Base-by-base conservation (phyloP, 2,113 vertebrate species). In the Meleagris gallopavo region DNA sequence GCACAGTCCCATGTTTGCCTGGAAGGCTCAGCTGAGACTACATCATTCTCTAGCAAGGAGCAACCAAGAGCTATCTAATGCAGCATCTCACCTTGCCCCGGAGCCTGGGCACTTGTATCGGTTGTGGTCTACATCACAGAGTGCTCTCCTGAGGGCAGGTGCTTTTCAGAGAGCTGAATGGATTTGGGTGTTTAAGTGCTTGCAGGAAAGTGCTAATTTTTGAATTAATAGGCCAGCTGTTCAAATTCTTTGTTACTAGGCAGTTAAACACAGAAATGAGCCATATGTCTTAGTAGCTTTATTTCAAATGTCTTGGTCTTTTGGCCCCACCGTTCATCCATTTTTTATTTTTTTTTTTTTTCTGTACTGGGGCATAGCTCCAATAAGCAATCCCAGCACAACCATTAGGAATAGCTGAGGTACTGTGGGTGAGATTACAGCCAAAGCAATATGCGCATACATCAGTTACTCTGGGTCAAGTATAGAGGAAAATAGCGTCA, bases 221-320 rank as follows among this genome's bases (percentile, higher is more conserved):
- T 89, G 78, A 83, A 87, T 94, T 72, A 95, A 76, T 76, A 79
- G 84, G 41, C 71, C 1, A 3, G 62, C 67, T 91, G 78, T 89
- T 93, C 67, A 52, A 79, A 69, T 69, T 69, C 74, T 87, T 61
- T 73, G 27, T 91, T 76, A 85, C 54, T 79, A 80, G 36, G 67
- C 64, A 91, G 48, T 66, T 94, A 91, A 96, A 91, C 82, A 77
- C 30, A 95, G 90, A 91, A 88, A 83, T 80, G n/a, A 40, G 16
- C 48, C 67, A 76, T 41, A 88, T 85, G 88, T 45, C 85, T 94
- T 83, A 94, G 89, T 93, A 94, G 85, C 50, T 95, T 85, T 72
- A 64, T 91, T 91, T 90, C 83, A 89, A 91, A 76, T 86, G 20
- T 46, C 40, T 76, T 3, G 12, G 32, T 79, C 78, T 88, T 93